Evolutionary conservation across 1,140 invertebrate species (phyloP), one percentile per base, ranked within the genome.

Genomic region (Heliconius melpomene): DNA sequence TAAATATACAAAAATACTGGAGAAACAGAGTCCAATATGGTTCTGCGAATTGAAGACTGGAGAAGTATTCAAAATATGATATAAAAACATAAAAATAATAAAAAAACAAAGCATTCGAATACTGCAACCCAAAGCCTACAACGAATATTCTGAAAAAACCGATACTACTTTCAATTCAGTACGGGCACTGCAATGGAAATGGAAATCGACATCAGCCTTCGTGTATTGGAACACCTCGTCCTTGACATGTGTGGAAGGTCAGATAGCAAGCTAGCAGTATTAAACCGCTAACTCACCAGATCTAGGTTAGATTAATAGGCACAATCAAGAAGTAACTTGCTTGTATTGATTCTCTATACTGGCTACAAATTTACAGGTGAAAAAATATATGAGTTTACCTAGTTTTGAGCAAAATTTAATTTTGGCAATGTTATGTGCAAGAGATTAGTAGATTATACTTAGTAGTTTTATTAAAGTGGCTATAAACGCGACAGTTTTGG

Each of bases 241-340:
- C 75, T 77, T 77, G 26, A 77, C 75, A 66, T 52, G 38, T 52
- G 60, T 11, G 23, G 40, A 77, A 77, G 66, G 75, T 70, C 66
- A 70, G 60, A 77, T 40, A 52, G 75, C 23, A 70, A 77, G 66
- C 75, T 46, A 32, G 66, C 20, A 7, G 36, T 40, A 72, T 72
- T 36, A 66, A 66, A 16, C 60, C 26, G 26, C 60, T 60, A 60
- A 60, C 60, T 13, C 18, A 71, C 26, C 40, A 77, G 75, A 38
- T 77, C 75, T 46, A 52, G 66, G 75, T 70, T 71, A 77, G 60
- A 77, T 77, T 71, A 77, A 77, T 72, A 38, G 72, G 38, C 36
- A 13, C 32, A 23, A 52, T 38, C 40, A 38, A 26, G 32, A 32
- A 73, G 46, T n/a, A 26, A 74, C 40, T 74, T 7, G 29, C 70